Base-by-base conservation (phyloP, 1,140 invertebrate species). In the Diorhabda carinulata region DNA sequence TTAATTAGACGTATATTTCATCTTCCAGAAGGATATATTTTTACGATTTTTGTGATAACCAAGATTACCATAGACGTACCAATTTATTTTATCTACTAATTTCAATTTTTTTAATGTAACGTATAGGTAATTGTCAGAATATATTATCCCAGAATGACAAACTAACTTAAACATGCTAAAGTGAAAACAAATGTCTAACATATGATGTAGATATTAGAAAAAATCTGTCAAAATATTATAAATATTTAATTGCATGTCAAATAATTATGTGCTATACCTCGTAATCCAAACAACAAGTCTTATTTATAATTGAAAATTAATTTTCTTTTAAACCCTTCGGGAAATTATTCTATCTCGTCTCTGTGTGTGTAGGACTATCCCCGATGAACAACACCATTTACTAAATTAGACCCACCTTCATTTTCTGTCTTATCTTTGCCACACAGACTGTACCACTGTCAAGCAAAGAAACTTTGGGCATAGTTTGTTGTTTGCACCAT, bases 391-490 rank as follows among this genome's bases (percentile, higher is more conserved):
- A 52, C 47, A 52, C 47, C 3, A 52, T 52, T 52, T 52, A 52
- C 47, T 52, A 52, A 52, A 52, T 52, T 52, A n/a, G 47, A 52
- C 47, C 47, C n/a, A 52, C 47, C 47, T 52, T 61, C 59, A 58
- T 70, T 72, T 70, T 67, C 57, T 64, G 63, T 72, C 72, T 74
- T 74, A 74, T 71, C 70, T 71, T 71, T 71, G 60, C 57, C 43
- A 6, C 64, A 4, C 70, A 45, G 70, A 72, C 70, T 74, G 72
- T 74, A 72, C 72, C 66, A 61, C 64, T 64, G 56, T 9, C 61
- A 62, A 73, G 69, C 64, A 59, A 71, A 65, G 70, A 74, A 74
- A 74, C 64, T 74, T 71, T 74, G 68, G 62, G 67, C 65, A 69
- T 66, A 69, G 6, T 52, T 25, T 25, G 25, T 1, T 25, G 25